Base-by-base conservation (phyloP, 2,888 invertebrate species). In the Agrotis exclamationis region DNA sequence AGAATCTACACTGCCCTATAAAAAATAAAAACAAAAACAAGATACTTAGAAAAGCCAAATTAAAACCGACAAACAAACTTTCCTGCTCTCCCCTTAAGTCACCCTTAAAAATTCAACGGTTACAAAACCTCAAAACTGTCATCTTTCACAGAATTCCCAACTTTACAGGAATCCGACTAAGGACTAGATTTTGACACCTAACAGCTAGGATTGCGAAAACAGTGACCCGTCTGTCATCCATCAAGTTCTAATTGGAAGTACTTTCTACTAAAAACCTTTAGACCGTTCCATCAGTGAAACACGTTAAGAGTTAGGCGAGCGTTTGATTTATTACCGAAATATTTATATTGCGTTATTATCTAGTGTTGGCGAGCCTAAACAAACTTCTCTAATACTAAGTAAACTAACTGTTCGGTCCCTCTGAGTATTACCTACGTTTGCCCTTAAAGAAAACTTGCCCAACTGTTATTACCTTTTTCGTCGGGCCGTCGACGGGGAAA, bases 341-440 rank as follows among this genome's bases (percentile, higher is more conserved):
- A 93, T 93, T 94, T 93, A 91, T 93, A 91, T 92, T 91, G 84
- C 86, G 89, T 92, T 94, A 94, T 92, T 91, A 92, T 92, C 91
- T 90, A 92, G 91, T 93, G 93, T 91, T 85, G 89, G 88, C 84
- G 75, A 84, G 85, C 84, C 94, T 94, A 93, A 94, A 87, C 91
- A 93, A 94, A 94, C 94, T 88, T 88, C 85, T 89, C 87, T 91
- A 92, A 94, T 93, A 93, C 92, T 93, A 91, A 93, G 91, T 88
- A 93, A 94, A 94, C 93, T 89, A 86, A 92, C 89, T 90, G 87
- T 86, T 88, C 89, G 85, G 87, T 86, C 91, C 94, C 92, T 91
- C 79, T 39, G 91, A 90, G 91, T 89, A 91, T 93, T 90, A 93
- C 93, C 93, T 93, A 93, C 93, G 93, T 93, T 90, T 86, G 86